phyloP scores from a whole-genome alignment of 2,888 invertebrate species.

The Malthinus flaveolus region DNA sequence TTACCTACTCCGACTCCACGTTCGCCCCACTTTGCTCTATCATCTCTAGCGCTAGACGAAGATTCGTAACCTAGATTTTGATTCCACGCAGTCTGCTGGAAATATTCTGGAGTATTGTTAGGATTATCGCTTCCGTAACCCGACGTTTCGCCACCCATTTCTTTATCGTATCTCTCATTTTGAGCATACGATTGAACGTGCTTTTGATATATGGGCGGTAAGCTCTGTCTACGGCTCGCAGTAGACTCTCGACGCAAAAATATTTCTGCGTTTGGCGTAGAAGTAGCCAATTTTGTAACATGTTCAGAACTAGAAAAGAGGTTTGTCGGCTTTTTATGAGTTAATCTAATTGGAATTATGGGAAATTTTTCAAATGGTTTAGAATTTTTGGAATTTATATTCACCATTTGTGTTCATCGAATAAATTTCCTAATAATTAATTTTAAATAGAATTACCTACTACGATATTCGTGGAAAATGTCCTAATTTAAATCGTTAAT shows the following conservation, averaged over 20 bases:
- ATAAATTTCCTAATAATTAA: background rate
- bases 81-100: constrained; percentile 36
- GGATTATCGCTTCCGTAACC: constrained; percentile 82
- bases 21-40: constrained; percentile 75
- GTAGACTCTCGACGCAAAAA: constrained; percentile 37
- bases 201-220: constrained; percentile 51
- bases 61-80: constrained; percentile 48
- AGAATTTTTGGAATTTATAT: constrained; percentile 16
- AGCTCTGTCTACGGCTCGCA: constrained; percentile 42
- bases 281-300: constrained; percentile 37
- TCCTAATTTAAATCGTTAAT: no score
- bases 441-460: no score
- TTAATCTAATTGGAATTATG: constrained; percentile 21
- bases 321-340: constrained; percentile 28
- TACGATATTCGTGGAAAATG: no score
- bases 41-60: constrained; percentile 58
- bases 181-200: constrained; percentile 44
- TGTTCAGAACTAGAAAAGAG: constrained; percentile 40
- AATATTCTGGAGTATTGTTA: constrained; percentile 54
- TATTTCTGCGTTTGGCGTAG: constrained; percentile 37
- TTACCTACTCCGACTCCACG: constrained; percentile 64
- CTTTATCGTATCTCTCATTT: constrained; percentile 53
- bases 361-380: constrained; percentile 22
- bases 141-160: constrained; percentile 73
- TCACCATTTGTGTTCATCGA: constrained; percentile 12